These are phyloP conservation scores for Lagocephalus sceleratus DNA, from an alignment of 2,797 vertebrate species.

Conservation along the genomic window DNA sequence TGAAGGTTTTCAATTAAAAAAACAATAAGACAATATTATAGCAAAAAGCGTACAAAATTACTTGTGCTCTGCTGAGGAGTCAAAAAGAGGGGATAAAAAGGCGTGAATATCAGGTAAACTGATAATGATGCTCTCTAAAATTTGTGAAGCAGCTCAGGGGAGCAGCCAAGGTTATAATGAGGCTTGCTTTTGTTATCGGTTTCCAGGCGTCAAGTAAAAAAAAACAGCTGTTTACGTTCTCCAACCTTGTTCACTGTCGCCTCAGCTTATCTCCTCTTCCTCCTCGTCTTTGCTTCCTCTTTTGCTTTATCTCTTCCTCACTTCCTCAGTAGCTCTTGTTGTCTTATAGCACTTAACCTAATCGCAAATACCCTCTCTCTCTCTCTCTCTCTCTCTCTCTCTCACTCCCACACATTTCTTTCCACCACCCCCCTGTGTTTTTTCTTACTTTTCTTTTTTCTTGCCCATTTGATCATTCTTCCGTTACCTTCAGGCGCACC, in stretches of 20 bases:
- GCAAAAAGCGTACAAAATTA: too few relatives aligned
- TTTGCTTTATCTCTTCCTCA: slow-evolving; percentile 5
- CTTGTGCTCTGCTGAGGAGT: neutral
- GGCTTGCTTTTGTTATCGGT: slow-evolving; percentile 35
- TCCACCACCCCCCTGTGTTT: neutral
- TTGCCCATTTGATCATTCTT: neutral
- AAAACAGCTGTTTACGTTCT: slow-evolving; percentile 39
- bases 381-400: slow-evolving; percentile 7
- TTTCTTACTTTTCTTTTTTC: neutral
- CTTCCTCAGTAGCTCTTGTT: slow-evolving; percentile 2
- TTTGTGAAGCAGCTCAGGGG: slow-evolving; percentile 37
- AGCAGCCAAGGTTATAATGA: slow-evolving; percentile 38
- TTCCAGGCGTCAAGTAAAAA: slow-evolving; percentile 22
- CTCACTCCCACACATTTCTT: neutral
- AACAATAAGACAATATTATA: neutral
- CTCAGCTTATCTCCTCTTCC: neutral
- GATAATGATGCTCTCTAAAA: slow-evolving; percentile 31
- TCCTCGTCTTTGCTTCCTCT: neutral
- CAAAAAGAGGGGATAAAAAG: slow-evolving; percentile 15
- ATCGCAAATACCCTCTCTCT: slow-evolving; percentile 19
- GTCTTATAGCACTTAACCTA: neutral
- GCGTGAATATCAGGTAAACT: slow-evolving; percentile 32
- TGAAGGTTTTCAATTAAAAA: neutral
- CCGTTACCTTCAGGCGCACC: neutral
- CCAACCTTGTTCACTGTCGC: slow-evolving; percentile 21